Conservation (phyloP, 2,113 vertebrate genomes). For the Lagopus leucura region DNA sequence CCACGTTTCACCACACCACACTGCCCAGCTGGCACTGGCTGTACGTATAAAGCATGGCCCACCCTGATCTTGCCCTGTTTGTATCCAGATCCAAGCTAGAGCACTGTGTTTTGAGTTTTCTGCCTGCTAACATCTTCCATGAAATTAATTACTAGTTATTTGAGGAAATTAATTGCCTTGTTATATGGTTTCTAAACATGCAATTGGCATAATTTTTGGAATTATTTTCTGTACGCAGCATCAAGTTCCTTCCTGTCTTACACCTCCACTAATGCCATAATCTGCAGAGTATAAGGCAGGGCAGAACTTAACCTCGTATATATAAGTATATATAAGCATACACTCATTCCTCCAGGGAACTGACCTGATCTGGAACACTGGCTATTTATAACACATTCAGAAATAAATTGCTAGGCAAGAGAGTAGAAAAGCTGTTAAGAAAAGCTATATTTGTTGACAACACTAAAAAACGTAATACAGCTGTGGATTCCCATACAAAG, state of each 20-base stretch:
- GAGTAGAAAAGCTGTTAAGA: background rate
- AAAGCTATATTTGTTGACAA: background rate
- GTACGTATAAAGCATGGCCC: background rate
- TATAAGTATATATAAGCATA: background rate
- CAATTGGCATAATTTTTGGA: background rate
- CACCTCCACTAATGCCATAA: background rate
- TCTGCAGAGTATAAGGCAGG: background rate
- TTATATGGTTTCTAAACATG: background rate
- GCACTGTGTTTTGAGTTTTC: background rate
- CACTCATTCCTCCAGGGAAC: conserved; percentile 26
- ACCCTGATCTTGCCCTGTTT: rapidly evolving
- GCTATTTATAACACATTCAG: conserved; percentile 27
- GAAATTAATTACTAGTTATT: conserved; percentile 1
- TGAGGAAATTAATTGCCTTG: conserved; percentile 11
- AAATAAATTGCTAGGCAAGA: background rate
- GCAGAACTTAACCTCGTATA: conserved; percentile 7
- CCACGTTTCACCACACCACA: rapidly evolving
- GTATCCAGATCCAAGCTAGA: background rate
- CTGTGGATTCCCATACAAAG: background rate
- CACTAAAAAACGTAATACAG: background rate
- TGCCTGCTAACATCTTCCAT: background rate
- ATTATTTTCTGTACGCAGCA: background rate
- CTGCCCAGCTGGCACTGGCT: background rate
- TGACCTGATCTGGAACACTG: background rate
- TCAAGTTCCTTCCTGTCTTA: background rate